These are phyloP conservation scores for Lepilemur septentrionalis DNA, from an alignment of 2,797 vertebrate genomes.

Conservation along the genomic window DNA sequence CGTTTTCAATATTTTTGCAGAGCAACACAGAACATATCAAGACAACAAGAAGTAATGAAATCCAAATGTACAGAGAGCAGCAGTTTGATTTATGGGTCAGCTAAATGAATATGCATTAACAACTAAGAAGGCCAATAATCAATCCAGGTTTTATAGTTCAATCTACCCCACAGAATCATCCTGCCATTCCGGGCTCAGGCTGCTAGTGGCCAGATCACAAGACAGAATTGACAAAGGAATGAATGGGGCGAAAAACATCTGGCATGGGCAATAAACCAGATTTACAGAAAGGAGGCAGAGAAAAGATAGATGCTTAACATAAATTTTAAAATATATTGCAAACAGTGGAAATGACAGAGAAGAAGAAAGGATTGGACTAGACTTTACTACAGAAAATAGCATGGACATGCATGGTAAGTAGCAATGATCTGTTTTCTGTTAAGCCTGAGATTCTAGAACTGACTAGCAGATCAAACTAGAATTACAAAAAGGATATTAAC, in stretches of 20 bases:
- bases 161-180: background rate
- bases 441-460: background rate
- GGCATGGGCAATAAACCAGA: conserved; percentile 47
- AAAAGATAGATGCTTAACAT: conserved; percentile 27
- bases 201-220: background rate
- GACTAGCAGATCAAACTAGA: background rate
- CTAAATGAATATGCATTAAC: conserved; percentile 57
- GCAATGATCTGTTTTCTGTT: background rate
- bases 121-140: conserved; percentile 51
- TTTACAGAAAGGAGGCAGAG: conserved; percentile 22
- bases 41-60: conserved; percentile 28
- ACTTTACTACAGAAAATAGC: background rate
- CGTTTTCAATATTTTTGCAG: conserved; percentile 17
- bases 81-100: conserved; percentile 55
- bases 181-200: background rate
- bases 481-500: background rate
- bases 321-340: conserved; percentile 47
- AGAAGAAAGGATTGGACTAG: background rate
- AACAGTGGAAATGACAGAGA: background rate
- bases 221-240: background rate
- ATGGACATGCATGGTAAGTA: background rate
- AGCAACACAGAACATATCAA: background rate
- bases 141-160: conserved; percentile 57
- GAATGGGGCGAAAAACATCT: background rate
- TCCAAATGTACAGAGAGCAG: background rate